A percentile compares a stretch with the other conserved stretches of the same genome.
Conservation (phyloP, 1,140 invertebrate species). For the Monomorium pharaonis region DNA sequence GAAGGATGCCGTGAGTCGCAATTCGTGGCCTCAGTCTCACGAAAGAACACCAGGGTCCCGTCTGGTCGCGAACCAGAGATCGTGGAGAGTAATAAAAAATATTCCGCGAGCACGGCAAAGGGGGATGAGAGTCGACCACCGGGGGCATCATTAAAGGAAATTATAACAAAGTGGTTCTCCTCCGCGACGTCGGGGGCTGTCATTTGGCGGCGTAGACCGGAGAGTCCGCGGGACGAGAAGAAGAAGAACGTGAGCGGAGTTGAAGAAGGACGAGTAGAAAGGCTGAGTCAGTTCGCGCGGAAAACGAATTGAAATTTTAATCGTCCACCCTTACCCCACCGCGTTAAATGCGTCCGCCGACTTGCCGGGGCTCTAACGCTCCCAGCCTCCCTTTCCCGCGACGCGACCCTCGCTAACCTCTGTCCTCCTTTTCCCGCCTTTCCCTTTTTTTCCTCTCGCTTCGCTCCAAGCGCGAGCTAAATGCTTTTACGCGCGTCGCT, state of each 20-base stretch:
- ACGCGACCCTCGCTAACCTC: constrained; percentile 46
- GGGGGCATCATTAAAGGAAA: constrained; percentile 76
- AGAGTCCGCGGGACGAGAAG: constrained; percentile 63
- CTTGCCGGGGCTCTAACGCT: constrained; percentile 9
- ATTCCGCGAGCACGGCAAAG: constrained; percentile 61
- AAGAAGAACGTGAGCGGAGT: constrained; percentile 59
- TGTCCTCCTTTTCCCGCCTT: neutral
- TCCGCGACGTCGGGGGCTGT: constrained; percentile 64
- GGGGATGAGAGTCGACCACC: constrained; percentile 41
- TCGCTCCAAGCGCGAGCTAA: constrained; percentile 49
- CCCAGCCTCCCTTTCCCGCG: constrained; percentile 22
- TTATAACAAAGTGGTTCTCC: constrained; percentile 77
- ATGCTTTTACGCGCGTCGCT: constrained; percentile 72
- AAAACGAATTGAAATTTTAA: constrained; percentile 81
- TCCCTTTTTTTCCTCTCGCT: neutral
- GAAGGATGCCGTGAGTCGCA: constrained; percentile 2
- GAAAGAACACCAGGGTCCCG: constrained; percentile 39
- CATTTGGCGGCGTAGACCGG: constrained; percentile 62
- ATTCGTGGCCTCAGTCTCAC: constrained; percentile 52
- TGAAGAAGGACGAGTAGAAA: constrained; percentile 63
- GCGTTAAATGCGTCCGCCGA: constrained; percentile 70
- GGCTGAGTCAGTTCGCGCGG: constrained; percentile 77
- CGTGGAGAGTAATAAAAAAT: constrained; percentile 72
- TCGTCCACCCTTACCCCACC: constrained; percentile 69
- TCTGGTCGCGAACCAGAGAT: constrained; percentile 55